phyloP scores from a whole-genome alignment of 2,797 vertebrate genomes.

The Pangasius djambal region DNA sequence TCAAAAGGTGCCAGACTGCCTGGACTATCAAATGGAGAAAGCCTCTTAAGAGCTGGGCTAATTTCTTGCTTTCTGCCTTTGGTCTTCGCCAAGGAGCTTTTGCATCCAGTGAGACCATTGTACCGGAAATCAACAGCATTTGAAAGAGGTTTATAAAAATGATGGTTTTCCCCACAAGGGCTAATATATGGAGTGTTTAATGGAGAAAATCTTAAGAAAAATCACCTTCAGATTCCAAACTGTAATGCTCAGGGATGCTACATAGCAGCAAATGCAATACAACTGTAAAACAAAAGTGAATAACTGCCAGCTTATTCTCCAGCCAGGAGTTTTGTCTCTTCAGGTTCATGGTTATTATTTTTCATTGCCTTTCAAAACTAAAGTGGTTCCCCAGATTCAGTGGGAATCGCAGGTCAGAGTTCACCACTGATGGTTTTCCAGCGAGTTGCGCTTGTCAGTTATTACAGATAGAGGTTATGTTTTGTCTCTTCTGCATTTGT shows the following conservation, averaged over 20 bases:
- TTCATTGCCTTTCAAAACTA: conserved; percentile 41
- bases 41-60: conserved; percentile 47
- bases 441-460: conserved; percentile 11
- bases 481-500: conserved; percentile 9
- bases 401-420: conserved; percentile 38
- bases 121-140: conserved; percentile 40
- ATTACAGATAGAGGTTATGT: conserved; percentile 26
- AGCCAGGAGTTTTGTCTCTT: conserved; percentile 24
- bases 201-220: conserved; percentile 16
- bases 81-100: not conserved
- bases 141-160: conserved; percentile 38
- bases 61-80: conserved; percentile 40
- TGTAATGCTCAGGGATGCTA: not conserved
- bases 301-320: conserved; percentile 16
- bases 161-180: not conserved
- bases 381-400: conserved; percentile 29
- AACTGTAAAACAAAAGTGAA: not conserved
- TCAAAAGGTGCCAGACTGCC: conserved; percentile 43
- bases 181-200: not conserved
- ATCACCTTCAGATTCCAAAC: not conserved
- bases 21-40: conserved; percentile 46
- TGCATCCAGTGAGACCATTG: conserved; percentile 14
- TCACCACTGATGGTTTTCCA: not conserved
- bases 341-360: conserved; percentile 33
- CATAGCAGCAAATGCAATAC: not conserved